A percentile compares a stretch with the other conserved stretches of the same genome.
Evolutionary conservation across 1,140 invertebrate genomes (phyloP).

Genomic region (Neodiprion lecontei): DNA sequence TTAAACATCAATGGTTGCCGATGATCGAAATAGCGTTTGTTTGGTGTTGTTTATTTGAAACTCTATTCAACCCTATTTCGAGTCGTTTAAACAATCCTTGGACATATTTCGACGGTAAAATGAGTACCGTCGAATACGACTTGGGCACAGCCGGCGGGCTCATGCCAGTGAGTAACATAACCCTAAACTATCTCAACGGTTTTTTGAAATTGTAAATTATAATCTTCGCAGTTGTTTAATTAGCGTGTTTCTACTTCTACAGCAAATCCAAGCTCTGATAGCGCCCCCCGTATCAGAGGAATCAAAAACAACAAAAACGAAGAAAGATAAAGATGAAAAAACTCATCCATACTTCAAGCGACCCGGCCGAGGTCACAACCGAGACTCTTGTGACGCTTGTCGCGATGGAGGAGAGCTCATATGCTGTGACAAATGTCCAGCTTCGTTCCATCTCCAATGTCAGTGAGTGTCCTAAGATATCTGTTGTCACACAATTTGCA

Average conservation of each 20-base stretch:
- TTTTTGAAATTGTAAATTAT: slow-evolving; percentile 8
- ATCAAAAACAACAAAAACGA: slow-evolving; percentile 60
- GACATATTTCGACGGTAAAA: slow-evolving; percentile 29
- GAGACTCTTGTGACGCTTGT: slow-evolving; percentile 91
- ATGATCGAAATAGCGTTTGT: not conserved
- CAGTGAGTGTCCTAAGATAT: slow-evolving; percentile 72
- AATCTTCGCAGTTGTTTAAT: not conserved
- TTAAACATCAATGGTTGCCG: not conserved
- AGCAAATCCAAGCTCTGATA: slow-evolving; percentile 89
- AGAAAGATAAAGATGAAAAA: slow-evolving; percentile 69
- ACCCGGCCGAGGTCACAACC: slow-evolving; percentile 89
- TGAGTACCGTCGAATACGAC: slow-evolving; percentile 66
- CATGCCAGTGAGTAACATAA: slow-evolving; percentile 68
- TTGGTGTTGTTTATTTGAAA: not conserved
- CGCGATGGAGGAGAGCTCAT: slow-evolving; percentile 93
- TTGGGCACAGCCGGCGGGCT: slow-evolving; percentile 69
- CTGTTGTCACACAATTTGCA: no score
- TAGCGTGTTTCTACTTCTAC: slow-evolving; percentile 41
- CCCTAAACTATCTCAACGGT: not conserved
- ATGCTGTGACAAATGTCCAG: slow-evolving; percentile 94
- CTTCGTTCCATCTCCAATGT: slow-evolving; percentile 93
- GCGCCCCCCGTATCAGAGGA: slow-evolving; percentile 84
- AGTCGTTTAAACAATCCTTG: not conserved
- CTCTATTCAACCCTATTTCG: not conserved
- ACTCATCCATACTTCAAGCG: slow-evolving; percentile 85